Conservation (phyloP, 2,797 vertebrate genomes). For the Microctenopoma stevenorrisi region DNA sequence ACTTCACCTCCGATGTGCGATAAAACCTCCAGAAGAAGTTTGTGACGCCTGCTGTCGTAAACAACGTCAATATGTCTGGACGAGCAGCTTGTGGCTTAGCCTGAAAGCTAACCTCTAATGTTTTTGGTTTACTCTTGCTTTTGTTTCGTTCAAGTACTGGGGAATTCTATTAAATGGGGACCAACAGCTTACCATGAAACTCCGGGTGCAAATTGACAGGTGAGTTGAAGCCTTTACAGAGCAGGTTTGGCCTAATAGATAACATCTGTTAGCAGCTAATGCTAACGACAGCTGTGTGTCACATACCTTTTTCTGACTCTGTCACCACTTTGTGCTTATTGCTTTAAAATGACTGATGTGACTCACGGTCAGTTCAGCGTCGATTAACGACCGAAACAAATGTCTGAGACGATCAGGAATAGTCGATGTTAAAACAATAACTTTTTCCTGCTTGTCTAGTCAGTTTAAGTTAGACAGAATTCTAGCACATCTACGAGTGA, state of each 20-base stretch:
- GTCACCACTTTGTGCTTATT: neutral
- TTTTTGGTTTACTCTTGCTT: slow-evolving; percentile 62
- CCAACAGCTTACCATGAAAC: slow-evolving; percentile 81
- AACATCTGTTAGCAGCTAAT: slow-evolving; percentile 56
- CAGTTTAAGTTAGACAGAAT: neutral
- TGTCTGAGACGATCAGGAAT: neutral
- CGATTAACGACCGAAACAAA: neutral
- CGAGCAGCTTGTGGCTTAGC: slow-evolving; percentile 57
- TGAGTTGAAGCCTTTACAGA: slow-evolving; percentile 45
- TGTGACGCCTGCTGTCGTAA: slow-evolving; percentile 57
- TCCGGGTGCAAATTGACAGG: slow-evolving; percentile 85
- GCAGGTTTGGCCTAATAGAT: neutral
- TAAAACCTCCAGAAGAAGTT: slow-evolving; percentile 39
- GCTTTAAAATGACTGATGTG: neutral
- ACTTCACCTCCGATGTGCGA: neutral
- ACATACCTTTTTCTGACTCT: neutral
- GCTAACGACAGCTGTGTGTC: slow-evolving; percentile 35
- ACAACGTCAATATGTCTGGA: slow-evolving; percentile 65
- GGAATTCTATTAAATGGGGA: slow-evolving; percentile 70
- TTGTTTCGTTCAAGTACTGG: slow-evolving; percentile 38
- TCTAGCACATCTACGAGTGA: neutral
- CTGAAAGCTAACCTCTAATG: slow-evolving; percentile 48
- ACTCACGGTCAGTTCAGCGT: neutral
- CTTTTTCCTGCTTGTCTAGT: neutral
- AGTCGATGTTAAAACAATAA: neutral